Conservation (phyloP, 2,113 vertebrate species). For the Channa argus region DNA sequence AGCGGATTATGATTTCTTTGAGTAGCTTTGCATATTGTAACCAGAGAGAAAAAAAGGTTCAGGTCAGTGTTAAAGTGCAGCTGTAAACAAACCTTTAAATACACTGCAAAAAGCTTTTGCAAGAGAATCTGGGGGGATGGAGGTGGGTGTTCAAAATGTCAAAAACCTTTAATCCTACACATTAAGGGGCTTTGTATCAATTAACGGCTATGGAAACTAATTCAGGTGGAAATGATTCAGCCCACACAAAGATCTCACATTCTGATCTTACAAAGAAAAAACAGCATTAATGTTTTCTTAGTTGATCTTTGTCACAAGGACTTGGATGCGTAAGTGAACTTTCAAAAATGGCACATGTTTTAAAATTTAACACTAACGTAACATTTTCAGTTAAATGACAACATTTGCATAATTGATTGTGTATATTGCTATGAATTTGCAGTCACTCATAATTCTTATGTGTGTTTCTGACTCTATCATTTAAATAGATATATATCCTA, state of each 20-base stretch:
- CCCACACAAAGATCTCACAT: slow-evolving; percentile 44
- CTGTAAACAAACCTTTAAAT: slow-evolving; percentile 1
- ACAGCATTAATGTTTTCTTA: not conserved
- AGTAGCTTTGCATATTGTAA: not conserved
- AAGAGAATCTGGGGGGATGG: not conserved
- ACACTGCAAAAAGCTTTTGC: not conserved
- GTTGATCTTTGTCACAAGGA: not conserved
- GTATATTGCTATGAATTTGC: not conserved
- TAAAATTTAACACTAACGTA: not conserved
- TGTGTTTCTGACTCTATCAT: not conserved
- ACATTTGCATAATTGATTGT: not conserved
- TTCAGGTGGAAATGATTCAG: slow-evolving; percentile 50
- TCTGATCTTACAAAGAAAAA: not conserved
- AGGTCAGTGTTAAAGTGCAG: not conserved
- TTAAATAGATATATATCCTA: not conserved
- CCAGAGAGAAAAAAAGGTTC: not conserved
- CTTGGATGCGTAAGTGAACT: not conserved
- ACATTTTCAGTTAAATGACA: not conserved
- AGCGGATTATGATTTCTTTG: not conserved
- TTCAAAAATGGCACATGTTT: not conserved
- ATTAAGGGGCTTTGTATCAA: slow-evolving; percentile 23
- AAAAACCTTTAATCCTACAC: not conserved
- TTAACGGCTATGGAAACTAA: slow-evolving; percentile 45
- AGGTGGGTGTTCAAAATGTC: slow-evolving; percentile 46
- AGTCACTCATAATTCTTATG: not conserved